Conservation (phyloP, 64 coral and sea anemone genomes). For the Montipora sp. region DNA sequence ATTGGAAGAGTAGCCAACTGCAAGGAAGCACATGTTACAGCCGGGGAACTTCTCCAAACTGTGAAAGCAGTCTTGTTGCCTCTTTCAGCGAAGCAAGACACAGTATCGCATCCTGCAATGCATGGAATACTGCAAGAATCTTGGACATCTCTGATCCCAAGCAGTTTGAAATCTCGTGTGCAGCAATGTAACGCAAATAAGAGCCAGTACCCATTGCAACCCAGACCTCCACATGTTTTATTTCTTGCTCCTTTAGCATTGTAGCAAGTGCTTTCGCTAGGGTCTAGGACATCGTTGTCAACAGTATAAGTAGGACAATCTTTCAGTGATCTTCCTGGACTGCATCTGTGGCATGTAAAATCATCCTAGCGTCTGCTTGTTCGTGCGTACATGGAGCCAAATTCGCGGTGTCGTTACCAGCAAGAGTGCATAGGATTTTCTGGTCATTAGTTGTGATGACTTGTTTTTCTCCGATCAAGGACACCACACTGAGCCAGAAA, state of each 20-base stretch:
- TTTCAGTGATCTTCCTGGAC: neutral
- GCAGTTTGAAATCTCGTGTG: conserved; percentile 34
- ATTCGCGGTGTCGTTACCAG: conserved; percentile 13
- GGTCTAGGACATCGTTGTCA: conserved; percentile 54
- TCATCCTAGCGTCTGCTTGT: conserved; percentile 56
- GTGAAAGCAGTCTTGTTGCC: conserved; percentile 61
- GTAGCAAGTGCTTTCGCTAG: neutral
- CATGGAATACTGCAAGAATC: conserved; percentile 44
- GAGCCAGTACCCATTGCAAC: conserved; percentile 49
- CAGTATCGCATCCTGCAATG: conserved; percentile 50
- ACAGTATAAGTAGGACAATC: conserved; percentile 45
- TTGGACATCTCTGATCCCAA: conserved; percentile 15
- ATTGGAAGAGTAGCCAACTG: neutral
- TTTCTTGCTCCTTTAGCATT: conserved; percentile 2
- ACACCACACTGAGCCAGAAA: conserved; percentile 27
- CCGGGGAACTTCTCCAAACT: conserved; percentile 17
- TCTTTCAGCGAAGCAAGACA: conserved; percentile 37
- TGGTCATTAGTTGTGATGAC: conserved; percentile 48
- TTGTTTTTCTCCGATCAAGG: conserved; percentile 51
- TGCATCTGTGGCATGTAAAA: conserved; percentile 61
- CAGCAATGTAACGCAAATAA: conserved; percentile 54
- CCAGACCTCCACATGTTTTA: conserved; percentile 14
- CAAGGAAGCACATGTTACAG: conserved; percentile 30
- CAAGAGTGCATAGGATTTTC: conserved; percentile 15
- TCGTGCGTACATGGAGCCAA: conserved; percentile 51